Evolutionary conservation across 53 echinoderm and acorn worm species (phyloP), one percentile per base, ranked within the genome.

Genomic region (Patiria pectinifera): DNA sequence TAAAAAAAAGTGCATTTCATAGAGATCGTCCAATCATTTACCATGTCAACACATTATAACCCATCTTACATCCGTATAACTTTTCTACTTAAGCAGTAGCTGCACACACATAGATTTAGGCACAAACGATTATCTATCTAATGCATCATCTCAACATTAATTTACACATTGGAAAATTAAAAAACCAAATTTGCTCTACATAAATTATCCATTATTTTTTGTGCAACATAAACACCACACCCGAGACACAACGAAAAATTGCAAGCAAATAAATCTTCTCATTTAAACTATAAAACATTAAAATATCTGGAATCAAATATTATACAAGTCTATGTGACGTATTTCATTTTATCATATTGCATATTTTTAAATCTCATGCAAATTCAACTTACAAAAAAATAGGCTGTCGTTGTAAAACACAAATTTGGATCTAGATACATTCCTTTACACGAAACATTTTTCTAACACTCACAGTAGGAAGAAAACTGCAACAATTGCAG

Each of bases 281-380:
- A 53, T 59, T 78, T 35, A 59, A 76, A 44, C 63, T 89, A 80
- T 89, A 80, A 80, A 89, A 78, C 76, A 23, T 80, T 63, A 89
- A 89, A 89, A 66, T 59, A 80, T 89, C 80, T 69, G 62, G n/a
- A 18, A 78, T 88, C 45, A 44, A 78, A 66, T 62, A 89, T 89
- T 61, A 80, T 80, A 89, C 89, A 89, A 63, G 78, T 76, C 80
- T 80, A 80, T 66, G 89, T 89, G 89, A 80, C 45, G 89, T 89
- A 89, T 89, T 89, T 80, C 69, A 89, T 80, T 79, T 80, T 49
- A 44, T 80, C 58, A 80, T 89, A 89, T 89, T 89, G 89, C 89
- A 89, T 89, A 89, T 89, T 43, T 89, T 79, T 80, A 35, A 35
- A 59, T 16, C 44, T 69, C 89, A 89, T 89, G 89, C 81, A 89